Evolutionary conservation across 2,888 invertebrate species (phyloP).

Genomic region (Argynnis bischoffii): DNA sequence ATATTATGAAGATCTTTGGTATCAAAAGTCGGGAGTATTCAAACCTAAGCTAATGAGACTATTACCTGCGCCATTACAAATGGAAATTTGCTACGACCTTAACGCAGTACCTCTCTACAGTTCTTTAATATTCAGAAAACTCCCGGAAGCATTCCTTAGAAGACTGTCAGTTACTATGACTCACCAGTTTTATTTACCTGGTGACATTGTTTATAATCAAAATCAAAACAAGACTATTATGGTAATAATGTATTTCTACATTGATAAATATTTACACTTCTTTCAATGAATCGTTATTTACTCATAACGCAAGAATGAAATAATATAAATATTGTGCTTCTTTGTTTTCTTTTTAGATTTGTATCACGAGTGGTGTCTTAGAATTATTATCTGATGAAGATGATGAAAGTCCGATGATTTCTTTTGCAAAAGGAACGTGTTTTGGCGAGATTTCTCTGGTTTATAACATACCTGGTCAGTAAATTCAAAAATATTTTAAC

Average conservation of each 20-base stretch:
- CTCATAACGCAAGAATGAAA: conserved; percentile 26
- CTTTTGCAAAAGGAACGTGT: conserved; percentile 76
- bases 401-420: conserved; percentile 79
- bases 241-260: conserved; percentile 55
- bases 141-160: conserved; percentile 78
- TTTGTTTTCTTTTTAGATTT: conserved; percentile 57
- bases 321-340: conserved; percentile 26
- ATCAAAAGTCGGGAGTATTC: conserved; percentile 77
- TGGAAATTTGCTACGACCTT: conserved; percentile 79
- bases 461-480: conserved; percentile 71
- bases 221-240: conserved; percentile 78
- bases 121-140: conserved; percentile 76
- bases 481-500: too few species aligned
- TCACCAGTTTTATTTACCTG: conserved; percentile 79
- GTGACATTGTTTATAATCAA: conserved; percentile 76
- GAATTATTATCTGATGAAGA: conserved; percentile 80
- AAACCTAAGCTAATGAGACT: conserved; percentile 66
- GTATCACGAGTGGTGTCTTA: conserved; percentile 74
- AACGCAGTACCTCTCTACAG: conserved; percentile 77
- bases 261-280: conserved; percentile 41
- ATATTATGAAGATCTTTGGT: conserved; percentile 80
- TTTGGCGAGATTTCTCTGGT: conserved; percentile 79
- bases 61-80: conserved; percentile 74
- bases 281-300: conserved; percentile 33
- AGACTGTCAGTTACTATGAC: conserved; percentile 76